A percentile compares a stretch with the other conserved stretches of the same genome.
Conservation (phyloP, 2,113 vertebrate species). For the Amphiprion percula region DNA sequence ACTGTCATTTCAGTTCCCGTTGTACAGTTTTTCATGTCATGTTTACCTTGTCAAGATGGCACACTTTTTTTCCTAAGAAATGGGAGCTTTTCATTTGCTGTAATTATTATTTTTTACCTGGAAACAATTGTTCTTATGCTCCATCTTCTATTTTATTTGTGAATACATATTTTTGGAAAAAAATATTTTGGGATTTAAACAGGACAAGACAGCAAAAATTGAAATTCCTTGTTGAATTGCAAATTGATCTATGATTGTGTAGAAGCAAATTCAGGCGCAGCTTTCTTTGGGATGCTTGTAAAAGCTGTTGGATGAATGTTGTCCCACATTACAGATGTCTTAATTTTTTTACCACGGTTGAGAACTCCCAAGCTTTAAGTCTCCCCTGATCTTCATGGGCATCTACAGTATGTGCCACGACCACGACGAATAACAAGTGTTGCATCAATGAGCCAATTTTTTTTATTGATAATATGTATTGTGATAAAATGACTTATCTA, state of each 20-base stretch:
- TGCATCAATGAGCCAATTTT: conserved; percentile 84
- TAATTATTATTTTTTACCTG: conserved; percentile 36
- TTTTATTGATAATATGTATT: conserved; percentile 71
- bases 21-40: conserved; percentile 46
- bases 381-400: conserved; percentile 30
- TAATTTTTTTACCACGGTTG: conserved; percentile 23
- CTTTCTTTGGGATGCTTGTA: conserved; percentile 18
- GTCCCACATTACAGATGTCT: conserved; percentile 32
- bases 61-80: conserved; percentile 44
- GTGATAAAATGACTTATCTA: conserved; percentile 67
- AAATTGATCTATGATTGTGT: conserved; percentile 21
- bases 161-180: conserved; percentile 19
- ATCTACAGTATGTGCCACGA: conserved; percentile 58
- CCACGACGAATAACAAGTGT: conserved; percentile 66
- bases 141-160: conserved; percentile 3
- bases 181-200: conserved; percentile 34
- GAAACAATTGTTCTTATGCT: conserved; percentile 6
- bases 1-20: conserved; percentile 42
- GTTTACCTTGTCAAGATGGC: conserved; percentile 52
- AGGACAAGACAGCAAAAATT: conserved; percentile 27
- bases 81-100: conserved; percentile 41
- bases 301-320: conserved; percentile 54
- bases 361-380: conserved; percentile 37
- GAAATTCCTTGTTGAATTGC: conserved; percentile 25
- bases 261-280: conserved; percentile 20